Base-by-base conservation (phyloP, 2,888 invertebrate genomes). In the Agriotes lineatus region DNA sequence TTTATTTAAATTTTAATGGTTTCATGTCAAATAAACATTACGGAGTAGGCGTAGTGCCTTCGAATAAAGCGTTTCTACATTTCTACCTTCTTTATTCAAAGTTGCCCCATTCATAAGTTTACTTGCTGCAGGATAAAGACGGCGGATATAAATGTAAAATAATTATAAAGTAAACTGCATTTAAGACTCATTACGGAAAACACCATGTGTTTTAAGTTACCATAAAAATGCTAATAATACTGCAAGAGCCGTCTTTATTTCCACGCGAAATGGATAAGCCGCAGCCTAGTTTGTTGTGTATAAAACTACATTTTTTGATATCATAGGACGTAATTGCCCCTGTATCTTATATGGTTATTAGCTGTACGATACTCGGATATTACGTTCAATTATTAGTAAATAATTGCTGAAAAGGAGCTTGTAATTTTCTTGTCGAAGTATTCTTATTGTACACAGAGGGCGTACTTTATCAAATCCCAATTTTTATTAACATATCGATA, bases 221-320 rank as follows among this genome's bases (percentile, higher is more conserved):
- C 67, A 73, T 71, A 76, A 76, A 76, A 76, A 74, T 72, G 73
- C 69, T 76, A 76, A 76, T 76, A 70, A 74, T 62, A 72, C 64
- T 50, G 61, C 66, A 62, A 44, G 71, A 71, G 62, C 67, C 52
- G 69, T 72, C 74, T 74, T 75, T 75, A 72, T 61, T 70, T 75
- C 67, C 75, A 75, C 75, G 75, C 76, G 67, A 75, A 76, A 75
- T 73, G 67, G 69, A 70, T 72, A 70, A 52, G 72, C 33, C 33
- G 45, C 45, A 19, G n/a, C 7, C 48, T 22, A 48, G 48, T 48
- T 48, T 48, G 19, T 20, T 22, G 48, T 10, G 22, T 48, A 48
- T 48, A 48, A 48, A 48, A 48, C 22, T 48, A 16, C 7, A 20
- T 48, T 48, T 48, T 48, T 48, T 48, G 19, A 48, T 48, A 48